Conservation (phyloP, 2,797 vertebrate genomes). For the Rhinatrema bivittatum region DNA sequence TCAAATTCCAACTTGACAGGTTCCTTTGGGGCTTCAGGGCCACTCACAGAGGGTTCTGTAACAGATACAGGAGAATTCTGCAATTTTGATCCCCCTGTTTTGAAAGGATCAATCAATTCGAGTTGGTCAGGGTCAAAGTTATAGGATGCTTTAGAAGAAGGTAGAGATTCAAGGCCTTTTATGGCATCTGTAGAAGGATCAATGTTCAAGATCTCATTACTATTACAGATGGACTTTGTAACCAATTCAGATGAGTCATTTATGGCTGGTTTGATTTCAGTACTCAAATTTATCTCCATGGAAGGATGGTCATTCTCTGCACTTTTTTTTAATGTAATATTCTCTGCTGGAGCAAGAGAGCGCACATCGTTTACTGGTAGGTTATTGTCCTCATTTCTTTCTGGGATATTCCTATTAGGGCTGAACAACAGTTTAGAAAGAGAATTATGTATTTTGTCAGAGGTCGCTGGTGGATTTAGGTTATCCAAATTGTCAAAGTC, state of each 20-base stretch:
- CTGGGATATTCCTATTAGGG: neutral
- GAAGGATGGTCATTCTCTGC: neutral
- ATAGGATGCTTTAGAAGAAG: slow-evolving; percentile 31
- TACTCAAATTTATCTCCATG: neutral
- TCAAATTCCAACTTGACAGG: slow-evolving; percentile 71
- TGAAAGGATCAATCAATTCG: slow-evolving; percentile 48
- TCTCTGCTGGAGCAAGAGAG: neutral
- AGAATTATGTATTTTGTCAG: slow-evolving; percentile 30
- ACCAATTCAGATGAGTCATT: neutral
- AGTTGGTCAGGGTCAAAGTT: slow-evolving; percentile 47
- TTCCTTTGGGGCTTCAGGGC: slow-evolving; percentile 11
- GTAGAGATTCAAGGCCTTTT: slow-evolving; percentile 13
- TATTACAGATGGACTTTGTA: neutral
- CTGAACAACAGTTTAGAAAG: slow-evolving; percentile 17
- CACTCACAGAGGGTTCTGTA: slow-evolving; percentile 1
- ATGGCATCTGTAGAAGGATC: neutral
- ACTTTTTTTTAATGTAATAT: neutral
- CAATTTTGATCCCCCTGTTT: slow-evolving; percentile 42
- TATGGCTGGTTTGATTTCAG: neutral
- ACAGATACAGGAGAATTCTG: slow-evolving; percentile 36
- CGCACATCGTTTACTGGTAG: too few relatives aligned
- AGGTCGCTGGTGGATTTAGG: slow-evolving; percentile 24
- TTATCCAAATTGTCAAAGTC: slow-evolving; percentile 33
- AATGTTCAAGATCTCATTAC: neutral
- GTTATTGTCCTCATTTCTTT: too few relatives aligned